phyloP scores from a whole-genome alignment of 2,797 vertebrate genomes.

The Rhynchonycteris naso region DNA sequence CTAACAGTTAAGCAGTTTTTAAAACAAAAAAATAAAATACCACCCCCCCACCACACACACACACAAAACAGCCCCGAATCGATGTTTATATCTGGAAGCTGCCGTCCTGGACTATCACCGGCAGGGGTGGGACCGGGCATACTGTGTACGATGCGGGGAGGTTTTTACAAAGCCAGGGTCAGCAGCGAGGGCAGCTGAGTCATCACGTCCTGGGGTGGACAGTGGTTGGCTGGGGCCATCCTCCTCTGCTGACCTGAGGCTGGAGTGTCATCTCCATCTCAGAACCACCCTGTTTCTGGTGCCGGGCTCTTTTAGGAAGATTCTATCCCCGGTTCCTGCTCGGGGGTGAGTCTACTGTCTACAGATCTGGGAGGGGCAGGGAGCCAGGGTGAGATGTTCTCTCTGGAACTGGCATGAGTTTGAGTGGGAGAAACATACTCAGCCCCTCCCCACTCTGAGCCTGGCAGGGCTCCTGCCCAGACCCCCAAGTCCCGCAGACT shows the following conservation, averaged over 20 bases:
- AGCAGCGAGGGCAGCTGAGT: neutral
- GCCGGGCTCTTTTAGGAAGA: neutral
- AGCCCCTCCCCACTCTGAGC: neutral
- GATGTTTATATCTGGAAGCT: slow-evolving; percentile 18
- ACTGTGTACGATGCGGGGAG: neutral
- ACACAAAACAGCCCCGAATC: neutral
- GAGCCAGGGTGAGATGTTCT: neutral
- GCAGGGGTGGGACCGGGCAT: neutral
- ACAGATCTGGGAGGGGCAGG: neutral
- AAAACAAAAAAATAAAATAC: too few relatives aligned
- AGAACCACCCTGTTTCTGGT: neutral
- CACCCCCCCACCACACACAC: too few relatives aligned
- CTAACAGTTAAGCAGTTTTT: slow-evolving; percentile 16
- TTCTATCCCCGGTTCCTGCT: neutral
- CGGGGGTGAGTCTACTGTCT: neutral
- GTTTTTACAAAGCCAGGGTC: neutral
- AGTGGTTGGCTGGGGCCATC: neutral
- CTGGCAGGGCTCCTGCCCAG: neutral
- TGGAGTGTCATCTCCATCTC: neutral
- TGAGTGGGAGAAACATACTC: neutral
- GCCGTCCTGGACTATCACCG: neutral
- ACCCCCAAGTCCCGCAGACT: neutral
- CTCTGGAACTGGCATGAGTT: neutral
- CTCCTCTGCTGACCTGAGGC: neutral
- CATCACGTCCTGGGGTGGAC: neutral